Base-by-base conservation (phyloP, 1,140 invertebrate species). In the Drosophila obscura region DNA sequence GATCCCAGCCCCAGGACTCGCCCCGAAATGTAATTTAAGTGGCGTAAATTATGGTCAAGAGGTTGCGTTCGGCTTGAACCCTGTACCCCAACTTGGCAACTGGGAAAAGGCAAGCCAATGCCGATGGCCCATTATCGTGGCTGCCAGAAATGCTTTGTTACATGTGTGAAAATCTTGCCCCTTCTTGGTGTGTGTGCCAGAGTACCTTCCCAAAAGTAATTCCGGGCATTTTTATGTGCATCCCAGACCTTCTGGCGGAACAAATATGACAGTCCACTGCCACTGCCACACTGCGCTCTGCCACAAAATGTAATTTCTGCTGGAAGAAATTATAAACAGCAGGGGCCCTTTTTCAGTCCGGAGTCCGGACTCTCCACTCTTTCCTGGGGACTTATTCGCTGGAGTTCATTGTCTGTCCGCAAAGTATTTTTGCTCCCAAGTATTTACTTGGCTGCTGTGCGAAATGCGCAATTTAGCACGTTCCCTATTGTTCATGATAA, bases 21-120 rank as follows among this genome's bases (percentile, higher is more conserved):
- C 55, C 50, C 58, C 51, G 57, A 76, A 72, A 71, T 55, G 83
- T 87, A 76, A 79, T 88, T 74, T 82, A 88, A 87, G 82, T 87
- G 82, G 78, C 75, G 75, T 78, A 82, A 87, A 87, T 87, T 87
- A 73, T 87, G 82, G 82, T 87, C 83, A 85, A 85, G 82, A 85
- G 78, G 74, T 66, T 74, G 49, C 22, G 45, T 28, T 49, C 43
- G 53, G 63, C 50, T 46, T 15, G 26, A 58, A 61, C 52, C 69
- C 60, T 45, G 51, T 52, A 43, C 35, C 35, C 69, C 16, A 35
- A 58, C 35, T 39, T 39, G 35, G 35, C 35, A 5, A 39, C 35
- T 13, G 35, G 11, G 35, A 48, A 69, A 69, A 65, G 46, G 46
- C 44, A 55, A 51, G 51, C 44, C 57, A 51, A 65, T 59, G 50